Evolutionary conservation across 2,888 invertebrate species (phyloP), one percentile per base, ranked within the genome.

Genomic region (Acanthacorydalis orientalis): DNA sequence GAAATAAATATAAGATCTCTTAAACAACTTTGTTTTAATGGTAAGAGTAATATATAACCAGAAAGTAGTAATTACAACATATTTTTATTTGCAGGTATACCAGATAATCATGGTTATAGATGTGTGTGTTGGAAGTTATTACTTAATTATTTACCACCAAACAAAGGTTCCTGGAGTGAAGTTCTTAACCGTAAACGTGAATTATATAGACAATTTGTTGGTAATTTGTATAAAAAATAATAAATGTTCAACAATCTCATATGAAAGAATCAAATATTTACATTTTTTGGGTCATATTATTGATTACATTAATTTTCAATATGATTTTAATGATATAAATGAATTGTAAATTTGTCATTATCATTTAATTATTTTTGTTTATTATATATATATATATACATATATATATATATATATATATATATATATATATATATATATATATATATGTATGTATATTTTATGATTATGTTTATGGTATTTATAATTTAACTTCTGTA

Each of bases 91-190:
- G 48, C 57, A 90, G 91, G 92, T 46, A 81, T 92, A 56, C 91
- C 92, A 1, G 91, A 91, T 61, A 88, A 87, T 56, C 80, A 80
- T 54, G 86, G 89, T 1, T 70, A 82, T 50, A 72, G 93, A 46
- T 77, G 92, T 0, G 62, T 87, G 38, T 87, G 89, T 55, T 95
- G 95, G 93, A 87, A 85, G 67, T 68, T 93, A 15, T 67, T 95
- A 44, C 68, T 95, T 34, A 83, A 88, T 58, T 95, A 93, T 61
- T 68, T 95, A 52, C 88, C 89, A 0, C 65, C 74, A 7, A 75
- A 80, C 43, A 78, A 73, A 57, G 66, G 65, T 42, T 72, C 72
- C 49, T 87, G 90, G 84, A 68, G 75, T 11, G 64, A 75, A 46
- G 77, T 78, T 31, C 68, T 92, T 4, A 57, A 68, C 1, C 79